Percentiles rank a stretch among this genome's conserved stretches.
Evolutionary conservation across 2,113 vertebrate genomes (phyloP).

Genomic region (Cygnus atratus): DNA sequence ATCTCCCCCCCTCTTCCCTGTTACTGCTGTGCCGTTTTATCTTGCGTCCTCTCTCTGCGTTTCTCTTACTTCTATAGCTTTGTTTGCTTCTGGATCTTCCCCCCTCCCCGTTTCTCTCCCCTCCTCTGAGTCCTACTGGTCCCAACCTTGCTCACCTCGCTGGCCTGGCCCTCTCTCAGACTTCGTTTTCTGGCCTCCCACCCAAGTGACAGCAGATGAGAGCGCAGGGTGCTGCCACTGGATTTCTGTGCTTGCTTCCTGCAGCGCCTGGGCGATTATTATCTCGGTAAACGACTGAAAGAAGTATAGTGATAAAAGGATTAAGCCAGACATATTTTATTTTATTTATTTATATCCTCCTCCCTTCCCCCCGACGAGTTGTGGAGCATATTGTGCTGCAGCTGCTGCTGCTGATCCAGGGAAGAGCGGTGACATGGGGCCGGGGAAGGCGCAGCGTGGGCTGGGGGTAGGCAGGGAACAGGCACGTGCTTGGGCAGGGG

Average conservation of each 20-base stretch:
- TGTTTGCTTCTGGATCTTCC: not conserved
- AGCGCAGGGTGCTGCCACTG: not conserved
- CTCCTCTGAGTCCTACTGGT: not conserved
- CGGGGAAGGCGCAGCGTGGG: not conserved
- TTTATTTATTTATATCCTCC: slow-evolving; percentile 56
- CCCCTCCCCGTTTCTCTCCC: not conserved
- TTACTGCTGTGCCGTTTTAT: not conserved
- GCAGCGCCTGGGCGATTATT: slow-evolving; percentile 12
- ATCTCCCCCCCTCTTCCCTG: not conserved
- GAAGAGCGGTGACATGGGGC: not conserved
- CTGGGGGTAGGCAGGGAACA: not conserved
- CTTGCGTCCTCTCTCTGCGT: not conserved
- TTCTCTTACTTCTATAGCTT: not conserved
- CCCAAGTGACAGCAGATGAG: not conserved
- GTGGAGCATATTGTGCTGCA: slow-evolving; percentile 36
- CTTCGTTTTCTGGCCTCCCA: not conserved
- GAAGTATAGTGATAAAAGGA: slow-evolving; percentile 62
- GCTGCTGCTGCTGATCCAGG: not conserved
- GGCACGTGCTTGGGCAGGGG: not conserved
- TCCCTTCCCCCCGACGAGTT: not conserved
- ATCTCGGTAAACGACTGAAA: slow-evolving; percentile 59
- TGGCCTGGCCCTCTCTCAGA: not conserved
- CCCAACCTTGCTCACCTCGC: fast-evolving
- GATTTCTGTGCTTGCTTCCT: not conserved
- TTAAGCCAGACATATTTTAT: slow-evolving; percentile 44